phyloP scores from a whole-genome alignment of 2,797 vertebrate species.

The Acrossocheilus fasciatus region DNA sequence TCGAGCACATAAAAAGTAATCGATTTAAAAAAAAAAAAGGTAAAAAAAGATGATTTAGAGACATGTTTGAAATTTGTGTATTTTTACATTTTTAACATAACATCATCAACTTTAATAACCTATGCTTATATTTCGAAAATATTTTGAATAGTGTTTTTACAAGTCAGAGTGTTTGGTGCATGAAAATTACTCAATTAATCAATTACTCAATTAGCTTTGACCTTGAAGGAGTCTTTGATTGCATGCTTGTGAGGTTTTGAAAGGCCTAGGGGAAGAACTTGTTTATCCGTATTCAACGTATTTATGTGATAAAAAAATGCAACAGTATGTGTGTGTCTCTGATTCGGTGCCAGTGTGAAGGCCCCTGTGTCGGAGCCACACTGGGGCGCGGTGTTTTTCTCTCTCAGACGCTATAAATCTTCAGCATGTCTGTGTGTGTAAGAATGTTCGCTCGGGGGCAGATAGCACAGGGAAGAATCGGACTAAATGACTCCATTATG shows the following conservation, averaged over 20 bases:
- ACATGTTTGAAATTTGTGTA: neutral
- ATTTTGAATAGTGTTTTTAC: neutral
- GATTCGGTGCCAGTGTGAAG: constrained; percentile 31
- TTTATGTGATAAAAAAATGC: constrained; percentile 7
- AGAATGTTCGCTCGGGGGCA: constrained; percentile 67
- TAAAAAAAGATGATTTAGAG: neutral
- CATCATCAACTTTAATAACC: neutral
- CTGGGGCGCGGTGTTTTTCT: constrained; percentile 53
- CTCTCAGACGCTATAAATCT: constrained; percentile 64
- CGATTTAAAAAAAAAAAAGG: neutral
- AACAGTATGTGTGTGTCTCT: constrained; percentile 9
- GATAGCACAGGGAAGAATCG: constrained; percentile 60
- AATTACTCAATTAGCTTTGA: neutral
- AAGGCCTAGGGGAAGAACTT: neutral
- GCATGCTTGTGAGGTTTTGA: constrained; percentile 13
- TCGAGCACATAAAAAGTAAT: neutral
- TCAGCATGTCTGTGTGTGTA: constrained; percentile 53
- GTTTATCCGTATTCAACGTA: constrained; percentile 26
- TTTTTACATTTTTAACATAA: neutral
- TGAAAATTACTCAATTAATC: neutral
- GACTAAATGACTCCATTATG: constrained; percentile 67
- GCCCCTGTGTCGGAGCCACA: constrained; percentile 48
- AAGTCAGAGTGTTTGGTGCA: neutral
- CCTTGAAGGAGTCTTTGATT: neutral
- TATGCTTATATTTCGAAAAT: neutral